A percentile compares a stretch with the other conserved stretches of the same genome.
These are phyloP conservation scores for Trididemnum clinides DNA, from an alignment of 23 tunicate species.

Conservation along the genomic window DNA sequence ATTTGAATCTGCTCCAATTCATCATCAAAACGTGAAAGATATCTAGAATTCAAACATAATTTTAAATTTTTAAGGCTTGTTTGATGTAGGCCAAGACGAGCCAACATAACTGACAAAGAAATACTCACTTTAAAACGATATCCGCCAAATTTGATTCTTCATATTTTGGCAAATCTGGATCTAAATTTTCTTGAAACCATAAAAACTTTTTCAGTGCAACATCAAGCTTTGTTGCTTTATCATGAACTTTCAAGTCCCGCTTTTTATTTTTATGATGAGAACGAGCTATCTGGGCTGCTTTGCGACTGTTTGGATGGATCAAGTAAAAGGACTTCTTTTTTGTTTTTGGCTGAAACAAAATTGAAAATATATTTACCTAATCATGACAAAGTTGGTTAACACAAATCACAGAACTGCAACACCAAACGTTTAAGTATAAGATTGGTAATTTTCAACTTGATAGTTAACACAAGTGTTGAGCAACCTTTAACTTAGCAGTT, in stretches of 20 bases:
- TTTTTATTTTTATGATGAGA: not conserved
- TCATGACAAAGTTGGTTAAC: no score
- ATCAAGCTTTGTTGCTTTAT: constrained; percentile 52
- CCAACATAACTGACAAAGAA: not conserved
- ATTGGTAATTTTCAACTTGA: no score
- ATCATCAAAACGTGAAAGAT: constrained; percentile 38
- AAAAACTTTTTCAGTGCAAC: constrained; percentile 36
- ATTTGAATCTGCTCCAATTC: constrained; percentile 68
- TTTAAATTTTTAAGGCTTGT: no score
- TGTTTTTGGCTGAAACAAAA: constrained; percentile 22
- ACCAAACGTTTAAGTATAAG: no score
- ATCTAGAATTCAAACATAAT: no score
- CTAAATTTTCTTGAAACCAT: constrained; percentile 60
- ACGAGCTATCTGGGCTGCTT: constrained; percentile 49
- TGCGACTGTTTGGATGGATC: constrained; percentile 75
- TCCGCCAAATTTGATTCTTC: not conserved
- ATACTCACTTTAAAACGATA: constrained; percentile 43
- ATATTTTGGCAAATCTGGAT: not conserved
- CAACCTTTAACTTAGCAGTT: no score
- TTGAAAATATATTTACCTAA: not conserved
- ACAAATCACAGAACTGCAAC: no score
- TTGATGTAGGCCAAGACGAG: not conserved
- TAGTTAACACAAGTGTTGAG: no score
- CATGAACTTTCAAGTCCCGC: constrained; percentile 18
- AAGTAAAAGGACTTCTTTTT: not conserved